phyloP scores from a whole-genome alignment of 2,888 invertebrate species.

The Drosophila kokeensis region DNA sequence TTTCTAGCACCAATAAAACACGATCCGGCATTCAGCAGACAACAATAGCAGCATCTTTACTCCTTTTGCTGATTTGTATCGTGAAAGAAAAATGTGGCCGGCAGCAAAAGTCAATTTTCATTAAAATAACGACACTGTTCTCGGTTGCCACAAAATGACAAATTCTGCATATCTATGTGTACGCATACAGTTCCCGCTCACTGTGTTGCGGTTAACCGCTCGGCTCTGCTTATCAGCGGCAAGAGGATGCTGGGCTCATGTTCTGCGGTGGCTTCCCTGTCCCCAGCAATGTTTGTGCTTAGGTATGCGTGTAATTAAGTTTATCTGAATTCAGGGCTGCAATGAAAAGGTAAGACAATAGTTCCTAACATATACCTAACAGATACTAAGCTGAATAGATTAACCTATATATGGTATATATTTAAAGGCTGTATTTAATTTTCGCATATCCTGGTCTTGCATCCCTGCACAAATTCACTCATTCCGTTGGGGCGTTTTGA shows the following conservation, averaged over 20 bases:
- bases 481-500: slow-evolving; percentile 10
- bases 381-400: neutral
- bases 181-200: neutral
- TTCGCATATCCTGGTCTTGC: neutral
- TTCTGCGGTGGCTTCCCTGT: slow-evolving; percentile 59
- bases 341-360: neutral
- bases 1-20: slow-evolving; percentile 14
- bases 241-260: slow-evolving; percentile 48
- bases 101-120: slow-evolving; percentile 68
- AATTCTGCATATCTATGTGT: slow-evolving; percentile 17
- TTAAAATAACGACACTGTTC: slow-evolving; percentile 67
- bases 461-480: slow-evolving; percentile 1
- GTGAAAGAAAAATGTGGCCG: slow-evolving; percentile 28
- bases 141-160: slow-evolving; percentile 49
- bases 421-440: neutral
- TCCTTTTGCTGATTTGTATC: slow-evolving; percentile 21
- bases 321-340: slow-evolving; percentile 35
- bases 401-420: neutral
- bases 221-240: slow-evolving; percentile 66
- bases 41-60: neutral
- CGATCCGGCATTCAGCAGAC: neutral
- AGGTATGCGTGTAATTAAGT: slow-evolving; percentile 73
- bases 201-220: slow-evolving; percentile 71
- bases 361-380: neutral
- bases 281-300: slow-evolving; percentile 38